These are phyloP conservation scores for Apocheima hispidaria DNA, from an alignment of 2,888 invertebrate species.

Conservation along the genomic window DNA sequence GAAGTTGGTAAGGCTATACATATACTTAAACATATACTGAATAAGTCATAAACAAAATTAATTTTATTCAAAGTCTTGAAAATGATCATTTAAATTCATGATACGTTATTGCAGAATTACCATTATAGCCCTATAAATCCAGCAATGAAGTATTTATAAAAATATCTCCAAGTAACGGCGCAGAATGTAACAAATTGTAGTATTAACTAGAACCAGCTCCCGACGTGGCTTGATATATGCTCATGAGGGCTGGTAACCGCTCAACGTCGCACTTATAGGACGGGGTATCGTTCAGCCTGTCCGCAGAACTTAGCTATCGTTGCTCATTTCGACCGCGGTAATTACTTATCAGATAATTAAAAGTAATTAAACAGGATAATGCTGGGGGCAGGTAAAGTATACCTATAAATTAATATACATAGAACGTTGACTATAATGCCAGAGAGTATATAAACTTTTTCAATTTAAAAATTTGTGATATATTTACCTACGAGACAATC, in stretches of 20 bases:
- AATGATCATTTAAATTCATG: constrained; percentile 7
- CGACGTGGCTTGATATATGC: constrained; percentile 44
- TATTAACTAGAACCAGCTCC: constrained; percentile 44
- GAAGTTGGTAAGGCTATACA: too few relatives aligned
- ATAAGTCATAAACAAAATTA: too few relatives aligned
- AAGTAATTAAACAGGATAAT: constrained; percentile 37
- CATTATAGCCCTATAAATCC: constrained; percentile 12
- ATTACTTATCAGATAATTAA: constrained; percentile 50
- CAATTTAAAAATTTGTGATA: neutral
- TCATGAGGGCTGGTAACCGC: constrained; percentile 40
- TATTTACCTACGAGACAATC: too few relatives aligned
- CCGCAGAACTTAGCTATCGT: constrained; percentile 41
- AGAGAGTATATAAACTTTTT: constrained; percentile 12
- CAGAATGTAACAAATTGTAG: constrained; percentile 37
- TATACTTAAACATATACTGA: too few relatives aligned
- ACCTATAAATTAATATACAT: neutral
- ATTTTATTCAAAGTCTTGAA: too few relatives aligned
- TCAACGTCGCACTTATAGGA: constrained; percentile 56
- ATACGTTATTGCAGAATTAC: constrained; percentile 13
- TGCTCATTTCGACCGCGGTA: constrained; percentile 45
- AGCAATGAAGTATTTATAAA: constrained; percentile 15
- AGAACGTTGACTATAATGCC: neutral
- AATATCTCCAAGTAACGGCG: constrained; percentile 12
- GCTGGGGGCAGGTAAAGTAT: constrained; percentile 30
- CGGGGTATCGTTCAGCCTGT: constrained; percentile 41